Conservation (phyloP, 2,113 vertebrate species). For the Thomomys bottae region DNA sequence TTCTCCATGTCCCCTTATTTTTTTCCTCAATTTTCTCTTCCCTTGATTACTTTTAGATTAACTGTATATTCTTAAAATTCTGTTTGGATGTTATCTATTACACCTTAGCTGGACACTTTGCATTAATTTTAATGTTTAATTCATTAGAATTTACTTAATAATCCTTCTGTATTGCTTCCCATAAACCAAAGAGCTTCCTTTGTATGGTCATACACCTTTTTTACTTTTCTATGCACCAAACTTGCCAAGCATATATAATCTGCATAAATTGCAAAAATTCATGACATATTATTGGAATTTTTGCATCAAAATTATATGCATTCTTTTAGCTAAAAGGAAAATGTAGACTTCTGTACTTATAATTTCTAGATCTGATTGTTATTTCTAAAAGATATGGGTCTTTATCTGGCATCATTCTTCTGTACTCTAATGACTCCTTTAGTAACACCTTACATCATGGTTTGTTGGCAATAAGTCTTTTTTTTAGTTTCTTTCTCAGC, state of each 20-base stretch:
- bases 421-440: background rate
- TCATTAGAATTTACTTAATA: background rate
- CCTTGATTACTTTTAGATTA: background rate
- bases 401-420: background rate
- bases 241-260: background rate
- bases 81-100: background rate
- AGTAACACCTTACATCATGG: background rate
- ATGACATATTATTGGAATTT: background rate
- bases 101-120: background rate
- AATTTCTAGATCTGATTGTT: background rate
- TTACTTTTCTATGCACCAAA: background rate
- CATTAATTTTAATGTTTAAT: background rate
- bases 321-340: slow-evolving; percentile 26
- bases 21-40: background rate
- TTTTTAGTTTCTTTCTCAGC: background rate
- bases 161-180: background rate
- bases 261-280: background rate
- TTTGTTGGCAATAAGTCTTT: background rate
- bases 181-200: background rate
- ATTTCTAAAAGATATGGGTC: background rate
- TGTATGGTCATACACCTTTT: background rate
- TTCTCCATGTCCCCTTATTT: background rate
- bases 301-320: background rate
- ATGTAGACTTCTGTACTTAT: background rate
- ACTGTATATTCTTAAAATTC: background rate